Conservation (phyloP, 35 echinoderm and acorn worm genomes). For the Ophioderma brevispina region DNA sequence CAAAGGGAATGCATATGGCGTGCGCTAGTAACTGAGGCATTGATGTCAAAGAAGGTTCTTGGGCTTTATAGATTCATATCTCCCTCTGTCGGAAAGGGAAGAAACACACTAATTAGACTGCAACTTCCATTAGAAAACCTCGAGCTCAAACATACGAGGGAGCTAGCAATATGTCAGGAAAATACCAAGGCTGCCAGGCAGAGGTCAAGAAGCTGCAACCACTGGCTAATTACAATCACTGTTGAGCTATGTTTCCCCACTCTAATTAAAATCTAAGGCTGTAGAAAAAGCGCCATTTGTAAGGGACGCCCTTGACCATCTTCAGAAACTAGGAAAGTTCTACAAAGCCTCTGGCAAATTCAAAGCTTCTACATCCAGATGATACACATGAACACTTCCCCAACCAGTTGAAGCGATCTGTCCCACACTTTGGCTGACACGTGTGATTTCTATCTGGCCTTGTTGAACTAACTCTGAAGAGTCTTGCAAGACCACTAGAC, state of each 20-base stretch:
- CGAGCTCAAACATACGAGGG: constrained; percentile 75
- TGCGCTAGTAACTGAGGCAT: constrained; percentile 18
- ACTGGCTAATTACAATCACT: constrained; percentile 52
- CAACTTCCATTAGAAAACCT: constrained; percentile 30
- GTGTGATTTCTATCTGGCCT: too few relatives aligned
- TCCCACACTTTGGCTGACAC: too few relatives aligned
- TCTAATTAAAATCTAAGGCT: constrained; percentile 36
- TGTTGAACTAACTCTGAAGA: too few relatives aligned
- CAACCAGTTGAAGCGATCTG: too few relatives aligned
- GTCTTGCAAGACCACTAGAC: too few relatives aligned
- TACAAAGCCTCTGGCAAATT: constrained; percentile 52
- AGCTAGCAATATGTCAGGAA: constrained; percentile 55
- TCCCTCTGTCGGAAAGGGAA: constrained; percentile 38
- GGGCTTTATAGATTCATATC: constrained; percentile 22
- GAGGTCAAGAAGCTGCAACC: constrained; percentile 52
- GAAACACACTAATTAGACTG: constrained; percentile 39
- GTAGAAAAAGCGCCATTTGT: constrained; percentile 18
- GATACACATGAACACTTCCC: too few relatives aligned
- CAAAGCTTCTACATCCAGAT: too few relatives aligned
- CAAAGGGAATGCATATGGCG: constrained; percentile 46
- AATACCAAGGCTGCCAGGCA: constrained; percentile 65
- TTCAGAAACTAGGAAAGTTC: constrained; percentile 52
- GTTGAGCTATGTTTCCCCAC: constrained; percentile 40
- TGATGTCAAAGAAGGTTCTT: constrained; percentile 40
- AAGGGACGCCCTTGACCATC: constrained; percentile 45